phyloP scores from a whole-genome alignment of 1,140 invertebrate species.

The Dendrolimus kikuchii region DNA sequence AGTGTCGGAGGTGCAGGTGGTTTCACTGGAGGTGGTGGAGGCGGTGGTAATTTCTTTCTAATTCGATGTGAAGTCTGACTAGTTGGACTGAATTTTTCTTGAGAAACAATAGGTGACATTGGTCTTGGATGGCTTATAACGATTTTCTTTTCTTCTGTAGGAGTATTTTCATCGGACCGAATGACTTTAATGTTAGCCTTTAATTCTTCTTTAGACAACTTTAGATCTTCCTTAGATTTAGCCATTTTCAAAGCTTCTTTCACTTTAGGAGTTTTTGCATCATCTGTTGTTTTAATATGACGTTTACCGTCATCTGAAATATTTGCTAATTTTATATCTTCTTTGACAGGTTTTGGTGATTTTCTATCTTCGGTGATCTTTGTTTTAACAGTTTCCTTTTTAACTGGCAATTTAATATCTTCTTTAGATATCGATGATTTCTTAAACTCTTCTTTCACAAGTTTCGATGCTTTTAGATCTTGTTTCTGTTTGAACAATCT shows the following conservation, averaged over 20 bases:
- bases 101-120: slow-evolving; percentile 66
- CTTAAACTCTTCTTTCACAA: too few relatives aligned
- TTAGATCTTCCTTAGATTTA: too few relatives aligned
- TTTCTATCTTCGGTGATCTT: too few relatives aligned
- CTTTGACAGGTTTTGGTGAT: too few relatives aligned
- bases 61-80: slow-evolving; percentile 49
- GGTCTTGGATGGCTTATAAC: slow-evolving; percentile 11
- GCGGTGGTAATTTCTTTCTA: slow-evolving; percentile 60
- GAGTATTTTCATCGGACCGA: slow-evolving; percentile 7
- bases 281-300: slow-evolving; percentile 2
- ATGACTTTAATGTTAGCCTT: neutral
- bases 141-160: slow-evolving; percentile 14
- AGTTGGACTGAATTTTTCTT: slow-evolving; percentile 36
- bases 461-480: too few relatives aligned
- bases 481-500: too few relatives aligned
- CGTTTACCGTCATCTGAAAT: too few relatives aligned
- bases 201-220: too few relatives aligned
- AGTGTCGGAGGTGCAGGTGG: slow-evolving; percentile 20
- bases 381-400: too few relatives aligned
- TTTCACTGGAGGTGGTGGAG: slow-evolving; percentile 52
- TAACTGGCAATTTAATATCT: too few relatives aligned
- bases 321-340: too few relatives aligned
- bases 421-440: too few relatives aligned
- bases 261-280: slow-evolving; percentile 7
- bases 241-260: neutral